Evolutionary conservation across 2,888 invertebrate genomes (phyloP), one percentile per base, ranked within the genome.

Genomic region (Agrotis clavis): DNA sequence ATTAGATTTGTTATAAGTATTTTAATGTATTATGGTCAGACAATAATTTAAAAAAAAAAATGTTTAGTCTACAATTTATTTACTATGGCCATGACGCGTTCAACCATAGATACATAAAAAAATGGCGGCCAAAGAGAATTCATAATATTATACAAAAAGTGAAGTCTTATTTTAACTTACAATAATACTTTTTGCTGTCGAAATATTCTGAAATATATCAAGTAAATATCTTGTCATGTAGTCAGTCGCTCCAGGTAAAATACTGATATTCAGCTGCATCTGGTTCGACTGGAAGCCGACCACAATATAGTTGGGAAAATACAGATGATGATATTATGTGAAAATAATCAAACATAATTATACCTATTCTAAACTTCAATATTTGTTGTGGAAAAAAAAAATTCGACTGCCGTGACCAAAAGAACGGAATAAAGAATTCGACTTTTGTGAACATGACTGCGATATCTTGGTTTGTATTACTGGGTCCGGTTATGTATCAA

Each of bases 101-200:
- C 3, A 30, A 4, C 30, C 30, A 35, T 30, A 30, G 30, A 30
- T 35, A 35, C 35, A 35, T 5, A 0, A 1, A 35, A 35, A 0
- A 35, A 35, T 5, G 25, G 30, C 35, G 35, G 35, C 35, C 35
- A 35, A 35, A 35, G 35, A 35, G 35, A 35, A 35, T 35, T 35
- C 1, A 64, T 64, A 60, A 47, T 60, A 60, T 78, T n/a, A 76
- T 45, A 79, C 65, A 62, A 65, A 71, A 63, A 16, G 0, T 0
- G 0, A 30, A 18, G 4, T 45, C 66, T 66, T 67, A 73, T 21
- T 48, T 25, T 54, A 18, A 54, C 51, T 63, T 64, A 59, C 51
- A 73, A 60, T 77, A 77, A 79, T 77, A 77, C 63, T 60, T 73
- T 54, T 47, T 70, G 21, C 5, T 45, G 41, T 47, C 50, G 4